phyloP scores from a whole-genome alignment of 2,113 vertebrate genomes.

The Pangasianodon gigas region DNA sequence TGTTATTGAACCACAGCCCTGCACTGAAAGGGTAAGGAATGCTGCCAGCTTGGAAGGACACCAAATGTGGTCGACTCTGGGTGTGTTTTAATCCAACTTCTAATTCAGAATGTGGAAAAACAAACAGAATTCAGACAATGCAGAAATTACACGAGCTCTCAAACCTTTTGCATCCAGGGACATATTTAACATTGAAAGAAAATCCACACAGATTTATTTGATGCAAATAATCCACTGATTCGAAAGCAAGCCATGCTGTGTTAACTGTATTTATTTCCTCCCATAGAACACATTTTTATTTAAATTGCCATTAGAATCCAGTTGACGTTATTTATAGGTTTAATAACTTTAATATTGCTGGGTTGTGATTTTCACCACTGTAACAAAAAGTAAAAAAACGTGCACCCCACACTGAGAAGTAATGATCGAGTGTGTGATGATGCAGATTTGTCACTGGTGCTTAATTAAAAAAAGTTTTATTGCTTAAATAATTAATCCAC shows the following conservation, averaged over 20 bases:
- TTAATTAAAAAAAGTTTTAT: neutral
- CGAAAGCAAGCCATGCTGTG: neutral
- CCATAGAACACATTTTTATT: too few relatives aligned
- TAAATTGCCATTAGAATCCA: too few relatives aligned
- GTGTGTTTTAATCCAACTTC: neutral
- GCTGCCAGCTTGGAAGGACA: neutral
- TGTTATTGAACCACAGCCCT: neutral
- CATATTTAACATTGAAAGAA: neutral
- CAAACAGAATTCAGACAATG: neutral
- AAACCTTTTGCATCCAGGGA: neutral
- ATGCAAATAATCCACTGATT: neutral
- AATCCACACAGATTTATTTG: neutral
- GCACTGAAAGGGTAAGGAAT: neutral
- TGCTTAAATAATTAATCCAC: neutral
- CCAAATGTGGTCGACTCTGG: neutral
- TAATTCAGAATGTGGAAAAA: neutral
- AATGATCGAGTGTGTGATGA: too few relatives aligned
- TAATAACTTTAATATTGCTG: too few relatives aligned
- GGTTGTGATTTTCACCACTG: too few relatives aligned
- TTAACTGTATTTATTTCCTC: neutral
- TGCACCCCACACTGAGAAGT: too few relatives aligned
- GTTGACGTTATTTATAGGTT: too few relatives aligned
- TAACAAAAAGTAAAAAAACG: too few relatives aligned
- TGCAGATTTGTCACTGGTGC: neutral
- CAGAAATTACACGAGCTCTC: neutral